phyloP scores from a whole-genome alignment of 2,888 invertebrate species.

The Cerastis leucographa region DNA sequence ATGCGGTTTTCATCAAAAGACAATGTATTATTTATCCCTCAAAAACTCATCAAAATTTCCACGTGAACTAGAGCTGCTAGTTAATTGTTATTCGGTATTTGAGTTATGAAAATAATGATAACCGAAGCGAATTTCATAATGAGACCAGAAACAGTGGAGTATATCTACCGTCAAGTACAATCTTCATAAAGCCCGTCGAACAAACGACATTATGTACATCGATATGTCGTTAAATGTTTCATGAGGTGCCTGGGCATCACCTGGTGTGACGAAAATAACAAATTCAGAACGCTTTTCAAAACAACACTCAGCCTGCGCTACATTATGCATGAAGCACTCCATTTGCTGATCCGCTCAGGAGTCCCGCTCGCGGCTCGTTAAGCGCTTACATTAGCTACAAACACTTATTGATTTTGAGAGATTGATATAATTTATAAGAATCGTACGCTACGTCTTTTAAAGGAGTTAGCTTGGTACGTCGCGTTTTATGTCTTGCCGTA shows the following conservation, averaged over 20 bases:
- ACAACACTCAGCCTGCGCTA: slow-evolving; percentile 89
- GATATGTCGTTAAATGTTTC: slow-evolving; percentile 88
- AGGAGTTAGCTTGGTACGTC: slow-evolving; percentile 24
- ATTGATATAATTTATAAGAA: slow-evolving; percentile 85
- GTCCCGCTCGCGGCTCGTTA: slow-evolving; percentile 90
- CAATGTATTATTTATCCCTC: too few species aligned
- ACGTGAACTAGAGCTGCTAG: too few species aligned
- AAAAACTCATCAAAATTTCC: too few species aligned
- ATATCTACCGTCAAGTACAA: slow-evolving; percentile 17
- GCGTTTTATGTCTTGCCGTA: slow-evolving; percentile 12
- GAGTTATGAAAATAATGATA: background rate
- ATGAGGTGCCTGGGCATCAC: slow-evolving; percentile 87
- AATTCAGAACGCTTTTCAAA: slow-evolving; percentile 90
- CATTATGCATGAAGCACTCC: slow-evolving; percentile 91
- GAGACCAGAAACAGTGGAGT: slow-evolving; percentile 3
- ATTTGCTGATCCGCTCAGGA: slow-evolving; percentile 90
- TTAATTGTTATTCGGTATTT: background rate
- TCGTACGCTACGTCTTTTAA: slow-evolving; percentile 64
- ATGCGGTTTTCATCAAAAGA: too few species aligned
- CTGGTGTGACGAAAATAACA: slow-evolving; percentile 90
- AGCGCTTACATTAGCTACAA: slow-evolving; percentile 90
- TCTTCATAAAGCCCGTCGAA: slow-evolving; percentile 44
- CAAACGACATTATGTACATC: slow-evolving; percentile 70
- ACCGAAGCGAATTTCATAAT: slow-evolving; percentile 13
- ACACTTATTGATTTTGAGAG: slow-evolving; percentile 89